Percentiles rank a stretch among this genome's conserved stretches.
Conservation (phyloP, 2,888 invertebrate genomes). For the Drosophila antonietae region DNA sequence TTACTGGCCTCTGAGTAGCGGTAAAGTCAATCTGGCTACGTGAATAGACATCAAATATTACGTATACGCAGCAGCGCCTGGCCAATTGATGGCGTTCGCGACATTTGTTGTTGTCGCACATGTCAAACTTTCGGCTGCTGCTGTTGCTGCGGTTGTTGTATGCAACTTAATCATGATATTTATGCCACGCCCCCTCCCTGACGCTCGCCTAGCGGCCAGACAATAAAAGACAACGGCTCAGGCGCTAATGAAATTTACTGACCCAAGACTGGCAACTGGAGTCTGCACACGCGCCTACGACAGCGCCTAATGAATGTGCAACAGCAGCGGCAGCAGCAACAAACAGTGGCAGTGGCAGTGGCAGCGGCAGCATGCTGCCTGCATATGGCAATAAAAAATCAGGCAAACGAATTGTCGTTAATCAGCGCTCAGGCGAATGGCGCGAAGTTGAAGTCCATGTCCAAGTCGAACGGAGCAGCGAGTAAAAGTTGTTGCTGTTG, state of each 20-base stretch:
- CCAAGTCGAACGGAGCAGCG: slow-evolving; percentile 26
- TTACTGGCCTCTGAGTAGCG: not conserved
- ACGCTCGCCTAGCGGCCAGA: slow-evolving; percentile 13
- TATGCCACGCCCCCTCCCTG: slow-evolving; percentile 58
- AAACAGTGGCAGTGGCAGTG: slow-evolving; percentile 5
- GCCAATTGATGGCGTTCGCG: slow-evolving; percentile 14
- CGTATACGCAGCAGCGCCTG: slow-evolving; percentile 34
- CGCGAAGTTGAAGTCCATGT: slow-evolving; percentile 47
- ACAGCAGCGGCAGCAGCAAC: slow-evolving; percentile 32
- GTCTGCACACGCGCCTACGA: slow-evolving; percentile 71
- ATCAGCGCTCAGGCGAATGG: slow-evolving; percentile 63
- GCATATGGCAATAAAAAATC: slow-evolving; percentile 75
- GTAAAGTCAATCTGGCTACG: slow-evolving; percentile 17
- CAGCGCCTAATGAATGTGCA: slow-evolving; percentile 74
- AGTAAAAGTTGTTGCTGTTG: slow-evolving; percentile 39
- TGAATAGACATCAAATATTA: slow-evolving; percentile 42
- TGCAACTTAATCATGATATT: slow-evolving; percentile 60
- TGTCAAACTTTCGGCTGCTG: slow-evolving; percentile 23
- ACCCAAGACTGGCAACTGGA: slow-evolving; percentile 37
- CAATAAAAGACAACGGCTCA: slow-evolving; percentile 68
- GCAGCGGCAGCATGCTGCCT: slow-evolving; percentile 15
- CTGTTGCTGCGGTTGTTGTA: slow-evolving; percentile 4
- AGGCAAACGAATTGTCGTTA: slow-evolving; percentile 81
- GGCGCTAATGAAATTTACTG: slow-evolving; percentile 73
- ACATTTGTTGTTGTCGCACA: slow-evolving; percentile 47